These are phyloP conservation scores for Molanna angustata DNA, from an alignment of 2,888 invertebrate species.

Conservation along the genomic window DNA sequence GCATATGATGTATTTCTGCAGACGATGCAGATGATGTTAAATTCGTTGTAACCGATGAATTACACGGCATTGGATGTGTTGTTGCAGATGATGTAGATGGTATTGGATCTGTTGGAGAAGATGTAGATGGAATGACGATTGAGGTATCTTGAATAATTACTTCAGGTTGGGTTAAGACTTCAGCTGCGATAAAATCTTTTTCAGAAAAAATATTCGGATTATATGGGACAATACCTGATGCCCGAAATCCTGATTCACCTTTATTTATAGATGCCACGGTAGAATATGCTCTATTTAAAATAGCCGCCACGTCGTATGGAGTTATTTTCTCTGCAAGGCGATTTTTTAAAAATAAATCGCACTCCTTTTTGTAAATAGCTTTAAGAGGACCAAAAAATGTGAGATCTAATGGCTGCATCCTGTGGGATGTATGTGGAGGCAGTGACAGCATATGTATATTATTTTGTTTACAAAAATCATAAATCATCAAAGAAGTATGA, in stretches of 20 bases:
- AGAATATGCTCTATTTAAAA: slow-evolving; percentile 33
- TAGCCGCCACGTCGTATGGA: slow-evolving; percentile 36
- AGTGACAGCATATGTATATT: slow-evolving; percentile 33
- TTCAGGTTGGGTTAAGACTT: too few relatives aligned
- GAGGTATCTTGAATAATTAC: too few relatives aligned
- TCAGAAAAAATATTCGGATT: slow-evolving; percentile 36
- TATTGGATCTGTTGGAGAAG: too few relatives aligned
- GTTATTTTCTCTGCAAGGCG: slow-evolving; percentile 35
- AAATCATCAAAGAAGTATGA: slow-evolving; percentile 34
- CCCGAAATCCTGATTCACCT: slow-evolving; percentile 37
- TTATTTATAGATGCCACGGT: slow-evolving; percentile 36
- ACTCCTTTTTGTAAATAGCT: slow-evolving; percentile 35
- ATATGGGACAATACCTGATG: slow-evolving; percentile 37
- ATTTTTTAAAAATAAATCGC: slow-evolving; percentile 36
- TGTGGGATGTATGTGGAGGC: slow-evolving; percentile 34
- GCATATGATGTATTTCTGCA: too few relatives aligned
- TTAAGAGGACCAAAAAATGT: slow-evolving; percentile 13
- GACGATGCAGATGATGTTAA: too few relatives aligned
- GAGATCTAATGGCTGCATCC: slow-evolving; percentile 35
- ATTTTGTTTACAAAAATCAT: slow-evolving; percentile 33
- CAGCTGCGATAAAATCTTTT: too few relatives aligned
- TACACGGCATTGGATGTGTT: too few relatives aligned
- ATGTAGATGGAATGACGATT: too few relatives aligned
- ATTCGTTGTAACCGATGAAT: too few relatives aligned
- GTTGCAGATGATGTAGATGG: too few relatives aligned